Evolutionary conservation across 2,113 vertebrate species (phyloP), one percentile per base, ranked within the genome.

Genomic region (Archilochus colubris): DNA sequence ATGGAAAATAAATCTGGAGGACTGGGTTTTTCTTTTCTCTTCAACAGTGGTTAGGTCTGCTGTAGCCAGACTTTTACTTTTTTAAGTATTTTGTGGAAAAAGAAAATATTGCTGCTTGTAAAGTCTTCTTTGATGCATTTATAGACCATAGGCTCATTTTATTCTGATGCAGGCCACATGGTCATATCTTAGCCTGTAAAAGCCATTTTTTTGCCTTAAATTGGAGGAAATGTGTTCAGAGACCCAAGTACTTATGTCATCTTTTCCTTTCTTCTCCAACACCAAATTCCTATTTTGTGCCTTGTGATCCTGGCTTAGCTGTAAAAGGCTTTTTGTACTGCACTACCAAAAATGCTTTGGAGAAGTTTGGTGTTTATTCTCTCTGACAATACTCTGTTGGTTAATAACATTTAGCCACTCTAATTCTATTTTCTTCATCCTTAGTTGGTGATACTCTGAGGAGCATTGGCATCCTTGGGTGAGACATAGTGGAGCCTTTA

Each of bases 101-200:
- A 88, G 72, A 85, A 95, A 95, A 88, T 72, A 63, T 16, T 86
- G 63, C 51, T 93, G 43, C 50, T 77, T 33, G 50, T 80, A 85
- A 93, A 94, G 77, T 6, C 14, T 89, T 76, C 87, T 95, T 86
- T 95, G 87, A 89, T 91, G 53, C 68, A 46, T 95, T 95, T 88
- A 61, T 81, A 86, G 75, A 90, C 83, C 15, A 77, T 96, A 67
- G 67, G 64, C 36, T 91, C 82, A 64, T 95, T 94, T 84, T 53
- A 40, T 86, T 96, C 73, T 88, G 79, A 88, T 95, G 94, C 85
- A 81, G 90, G 50, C 73, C 57, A 77, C 69, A 50, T 88, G 72
- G 44, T 70, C 82, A n/a, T 67, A 62, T 93, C 68, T 80, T 53
- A 67, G 50, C 68, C 48, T 72, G 31, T 81, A 78, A 95, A 93